phyloP scores from a whole-genome alignment of 2,113 vertebrate species.

The Hydropotes inermis region DNA sequence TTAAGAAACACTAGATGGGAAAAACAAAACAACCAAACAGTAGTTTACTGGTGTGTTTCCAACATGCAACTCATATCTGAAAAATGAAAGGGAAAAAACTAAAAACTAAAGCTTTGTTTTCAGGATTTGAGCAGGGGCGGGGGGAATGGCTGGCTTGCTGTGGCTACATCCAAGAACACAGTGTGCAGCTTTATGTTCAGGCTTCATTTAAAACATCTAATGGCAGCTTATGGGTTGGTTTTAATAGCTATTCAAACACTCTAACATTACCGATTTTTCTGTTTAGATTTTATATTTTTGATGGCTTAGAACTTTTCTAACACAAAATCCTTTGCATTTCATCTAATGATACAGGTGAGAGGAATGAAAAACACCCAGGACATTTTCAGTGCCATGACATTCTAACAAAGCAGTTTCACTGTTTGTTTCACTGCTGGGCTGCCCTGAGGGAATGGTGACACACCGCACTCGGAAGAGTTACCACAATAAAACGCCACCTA shows the following conservation, averaged over 20 bases:
- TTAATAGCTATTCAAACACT: background rate
- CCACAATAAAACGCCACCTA: background rate
- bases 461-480: background rate
- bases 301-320: background rate
- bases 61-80: background rate
- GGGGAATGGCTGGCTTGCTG: background rate
- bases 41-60: background rate
- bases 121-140: background rate
- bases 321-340: background rate
- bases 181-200: background rate
- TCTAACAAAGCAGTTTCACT: background rate
- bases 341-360: background rate
- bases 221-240: background rate
- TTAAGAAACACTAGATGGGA: background rate
- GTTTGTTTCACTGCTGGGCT: background rate
- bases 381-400: background rate
- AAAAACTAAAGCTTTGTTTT: background rate
- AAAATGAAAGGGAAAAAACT: background rate
- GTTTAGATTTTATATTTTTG: background rate
- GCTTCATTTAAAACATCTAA: background rate
- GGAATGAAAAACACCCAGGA: background rate
- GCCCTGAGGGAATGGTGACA: background rate
- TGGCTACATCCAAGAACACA: background rate
- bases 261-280: constrained; percentile 1
- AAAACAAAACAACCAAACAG: background rate